Evolutionary conservation across 2,113 vertebrate species (phyloP).

Genomic region (Hemibagrus wyckioides): DNA sequence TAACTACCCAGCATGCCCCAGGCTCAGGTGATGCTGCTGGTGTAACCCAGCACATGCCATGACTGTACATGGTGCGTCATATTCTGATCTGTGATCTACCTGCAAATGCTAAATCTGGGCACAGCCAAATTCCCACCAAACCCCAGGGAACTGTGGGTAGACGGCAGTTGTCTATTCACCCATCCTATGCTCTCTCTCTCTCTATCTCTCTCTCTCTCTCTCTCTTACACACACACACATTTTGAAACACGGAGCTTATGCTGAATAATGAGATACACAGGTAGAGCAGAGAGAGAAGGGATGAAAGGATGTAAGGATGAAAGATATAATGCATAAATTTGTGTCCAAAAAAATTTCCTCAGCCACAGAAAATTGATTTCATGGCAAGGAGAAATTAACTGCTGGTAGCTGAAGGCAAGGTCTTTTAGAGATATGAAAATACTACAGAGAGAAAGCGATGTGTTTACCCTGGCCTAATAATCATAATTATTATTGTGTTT

Average conservation of each 20-base stretch:
- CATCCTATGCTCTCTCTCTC: too few relatives aligned
- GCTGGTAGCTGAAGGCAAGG: not conserved
- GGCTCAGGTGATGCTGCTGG: slow-evolving; percentile 29
- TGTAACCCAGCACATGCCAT: slow-evolving; percentile 21
- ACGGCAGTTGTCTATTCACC: slow-evolving; percentile 34
- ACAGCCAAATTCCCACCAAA: slow-evolving; percentile 25
- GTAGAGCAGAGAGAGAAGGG: not conserved
- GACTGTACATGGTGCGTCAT: not conserved
- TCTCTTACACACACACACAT: slow-evolving; percentile 22
- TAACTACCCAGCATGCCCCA: slow-evolving; percentile 48
- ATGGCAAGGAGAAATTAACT: slow-evolving; percentile 8
- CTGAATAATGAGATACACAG: slow-evolving; percentile 67
- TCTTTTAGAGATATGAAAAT: not conserved
- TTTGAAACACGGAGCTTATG: slow-evolving; percentile 63
- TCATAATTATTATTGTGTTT: not conserved
- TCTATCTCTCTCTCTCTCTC: too few relatives aligned
- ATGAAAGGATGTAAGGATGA: not conserved
- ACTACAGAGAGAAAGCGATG: not conserved
- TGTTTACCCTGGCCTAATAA: not conserved
- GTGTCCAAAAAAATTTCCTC: not conserved
- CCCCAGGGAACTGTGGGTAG: slow-evolving; percentile 37
- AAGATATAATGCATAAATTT: slow-evolving; percentile 18
- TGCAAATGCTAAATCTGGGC: slow-evolving; percentile 40
- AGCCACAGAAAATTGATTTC: slow-evolving; percentile 6
- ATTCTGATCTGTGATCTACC: slow-evolving; percentile 34